These are phyloP conservation scores for Graphium colonna DNA, from an alignment of 2,888 invertebrate genomes.

Conservation along the genomic window DNA sequence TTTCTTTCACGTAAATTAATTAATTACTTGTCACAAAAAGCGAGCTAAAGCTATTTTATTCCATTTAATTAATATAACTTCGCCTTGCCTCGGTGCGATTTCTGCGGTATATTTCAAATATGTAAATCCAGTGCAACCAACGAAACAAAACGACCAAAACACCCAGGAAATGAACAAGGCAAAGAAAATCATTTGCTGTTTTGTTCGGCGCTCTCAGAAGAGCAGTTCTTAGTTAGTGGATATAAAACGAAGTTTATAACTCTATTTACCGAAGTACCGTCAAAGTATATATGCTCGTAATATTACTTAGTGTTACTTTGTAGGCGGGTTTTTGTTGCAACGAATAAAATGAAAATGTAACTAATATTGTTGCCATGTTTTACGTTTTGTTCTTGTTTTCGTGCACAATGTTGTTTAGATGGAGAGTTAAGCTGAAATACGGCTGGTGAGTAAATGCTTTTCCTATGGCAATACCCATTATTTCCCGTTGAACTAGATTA, in stretches of 20 bases:
- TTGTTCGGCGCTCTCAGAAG: slow-evolving; percentile 13
- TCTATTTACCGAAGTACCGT: not conserved
- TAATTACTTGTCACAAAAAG: slow-evolving; percentile 6
- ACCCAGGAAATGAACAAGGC: slow-evolving; percentile 18
- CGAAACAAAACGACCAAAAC: slow-evolving; percentile 19
- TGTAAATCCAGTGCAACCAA: slow-evolving; percentile 22
- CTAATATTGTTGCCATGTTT: too few species aligned
- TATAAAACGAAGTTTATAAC: slow-evolving; percentile 9
- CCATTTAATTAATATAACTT: slow-evolving; percentile 23
- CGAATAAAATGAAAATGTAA: not conserved
- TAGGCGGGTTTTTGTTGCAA: not conserved
- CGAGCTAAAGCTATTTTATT: slow-evolving; percentile 17
- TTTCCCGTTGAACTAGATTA: too few species aligned
- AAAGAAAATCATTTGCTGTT: slow-evolving; percentile 16
- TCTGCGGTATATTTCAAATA: slow-evolving; percentile 24
- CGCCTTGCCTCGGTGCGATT: slow-evolving; percentile 12
- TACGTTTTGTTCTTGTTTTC: too few species aligned
- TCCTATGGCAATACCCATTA: too few species aligned
- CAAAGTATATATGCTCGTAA: not conserved
- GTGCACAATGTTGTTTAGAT: too few species aligned
- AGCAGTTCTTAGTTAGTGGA: slow-evolving; percentile 2
- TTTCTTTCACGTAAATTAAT: too few species aligned
- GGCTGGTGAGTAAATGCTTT: too few species aligned
- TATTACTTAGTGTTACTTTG: not conserved
- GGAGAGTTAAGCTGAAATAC: too few species aligned